Base-by-base conservation (phyloP, 2,888 invertebrate species). In the Nezara viridula region DNA sequence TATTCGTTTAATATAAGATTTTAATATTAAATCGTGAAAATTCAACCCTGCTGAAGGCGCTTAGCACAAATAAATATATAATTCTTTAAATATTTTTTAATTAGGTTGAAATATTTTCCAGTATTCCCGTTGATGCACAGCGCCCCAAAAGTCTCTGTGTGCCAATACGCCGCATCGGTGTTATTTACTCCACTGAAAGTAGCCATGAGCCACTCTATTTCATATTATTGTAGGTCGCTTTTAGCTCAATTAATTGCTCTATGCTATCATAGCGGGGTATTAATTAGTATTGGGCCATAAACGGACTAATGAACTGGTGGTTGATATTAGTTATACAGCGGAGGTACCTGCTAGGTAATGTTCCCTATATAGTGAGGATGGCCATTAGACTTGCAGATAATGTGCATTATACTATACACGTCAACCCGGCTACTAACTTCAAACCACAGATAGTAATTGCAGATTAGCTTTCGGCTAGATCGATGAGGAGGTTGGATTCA, bases 301-400 rank as follows among this genome's bases (percentile, higher is more conserved):
- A 73, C 6, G 66, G 66, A 19, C 66, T 73, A 73, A 73, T 73
- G 66, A 73, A 73, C 66, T 73, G 66, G 37, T 37, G 16, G 19
- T 19, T 1, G 66, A 37, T 73, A 73, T 73, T 73, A 73, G 37
- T 73, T 37, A 32, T 37, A 73, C 66, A 73, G 66, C 1, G 24
- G 37, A 7, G 21, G 2, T 37, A 7, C 32, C 32, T 37, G 66
- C 4, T 27, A 21, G 37, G 6, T 37, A 7, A 21, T 73, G 66
- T 73, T 9, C 66, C 21, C 10, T 32, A 50, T 21, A 44, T 44
- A 44, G n/a, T 55, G 16, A 3, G 27, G 27, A 5, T 27, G 12
- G 19, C 66, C 37, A 73, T 73, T 73, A 73, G 66, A 73, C 66
- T 73, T 73, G 66, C 66, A 73, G 66, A 73, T 73, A 73, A 37